Base-by-base conservation (phyloP, 2,113 vertebrate genomes). In the Chauna torquata region DNA sequence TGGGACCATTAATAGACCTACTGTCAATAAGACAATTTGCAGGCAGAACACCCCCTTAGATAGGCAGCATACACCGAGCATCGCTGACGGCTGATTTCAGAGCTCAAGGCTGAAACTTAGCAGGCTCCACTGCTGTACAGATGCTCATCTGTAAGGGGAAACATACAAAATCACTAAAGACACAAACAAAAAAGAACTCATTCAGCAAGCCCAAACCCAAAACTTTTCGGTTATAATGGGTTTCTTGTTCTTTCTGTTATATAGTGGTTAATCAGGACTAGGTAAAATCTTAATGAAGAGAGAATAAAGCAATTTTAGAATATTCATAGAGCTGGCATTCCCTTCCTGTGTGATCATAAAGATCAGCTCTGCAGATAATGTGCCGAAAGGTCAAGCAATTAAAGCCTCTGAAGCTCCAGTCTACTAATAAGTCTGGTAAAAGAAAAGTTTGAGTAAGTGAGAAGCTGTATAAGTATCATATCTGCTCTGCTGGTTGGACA, bases 351-450 rank as follows among this genome's bases (percentile, higher is more conserved):
- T 50, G 57, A 86, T 57, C 42, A 32, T 52, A 90, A 96, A 95
- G 92, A 95, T 88, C 86, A 84, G 25, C 38, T 93, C 77, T 77
- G 47, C 28, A 92, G 90, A 94, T 93, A 93, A 84, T 14, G n/a
- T 88, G 85, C 72, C 86, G 78, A 86, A 96, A 93, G 94, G 88
- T 96, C 90, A 95, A 88, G 80, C 80, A 90, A 92, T 93, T 95
- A 95, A 94, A 94, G 64, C 42, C 72, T 64, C 69, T 57, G 72
- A 86, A 75, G 44, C 34, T 93, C 34, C 75, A 90, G 47, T 52
- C 82, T 92, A 32, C 83, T 92, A 78, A 84, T 64, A 91, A n/a
- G 25, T 66, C 64, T 92, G 76, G 28, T 50, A 79, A 84, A 88
- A 78, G 82, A 83, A 92, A 94, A 65, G 52, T 90, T 93, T 70